Conservation (phyloP, 2,113 vertebrate genomes). For the Daboia siamensis region DNA sequence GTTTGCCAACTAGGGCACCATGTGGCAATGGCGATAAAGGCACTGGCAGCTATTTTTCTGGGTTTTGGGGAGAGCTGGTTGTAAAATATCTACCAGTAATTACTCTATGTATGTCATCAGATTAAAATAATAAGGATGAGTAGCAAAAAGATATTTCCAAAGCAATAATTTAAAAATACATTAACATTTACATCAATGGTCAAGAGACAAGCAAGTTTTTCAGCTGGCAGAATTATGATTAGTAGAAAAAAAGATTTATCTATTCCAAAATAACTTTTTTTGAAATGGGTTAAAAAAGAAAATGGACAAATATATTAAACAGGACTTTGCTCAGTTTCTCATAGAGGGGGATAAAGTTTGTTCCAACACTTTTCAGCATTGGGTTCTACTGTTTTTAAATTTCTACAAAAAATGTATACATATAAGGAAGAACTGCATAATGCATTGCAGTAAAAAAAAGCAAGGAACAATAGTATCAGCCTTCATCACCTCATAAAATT, state of each 20-base stretch:
- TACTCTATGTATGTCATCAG: background rate
- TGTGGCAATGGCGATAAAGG: background rate
- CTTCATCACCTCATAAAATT: background rate
- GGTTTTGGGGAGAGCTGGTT: background rate
- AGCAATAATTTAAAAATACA: background rate
- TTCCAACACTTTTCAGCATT: background rate
- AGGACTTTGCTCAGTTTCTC: background rate
- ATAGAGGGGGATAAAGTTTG: background rate
- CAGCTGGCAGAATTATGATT: background rate
- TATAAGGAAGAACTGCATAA: background rate
- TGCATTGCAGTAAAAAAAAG: background rate
- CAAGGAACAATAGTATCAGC: background rate
- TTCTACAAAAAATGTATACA: background rate
- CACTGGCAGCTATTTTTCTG: background rate
- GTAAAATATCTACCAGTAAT: background rate
- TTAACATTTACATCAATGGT: background rate
- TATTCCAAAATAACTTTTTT: background rate
- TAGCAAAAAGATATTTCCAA: background rate
- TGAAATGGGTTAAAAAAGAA: background rate
- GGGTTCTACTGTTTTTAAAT: background rate
- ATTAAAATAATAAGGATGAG: background rate
- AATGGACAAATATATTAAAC: background rate
- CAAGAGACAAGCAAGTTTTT: background rate
- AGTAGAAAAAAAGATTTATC: background rate
- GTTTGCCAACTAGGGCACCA: background rate